A percentile compares a stretch with the other conserved stretches of the same genome.
phyloP scores from a whole-genome alignment of 1,140 invertebrate species.

The Chelonus insularis region DNA sequence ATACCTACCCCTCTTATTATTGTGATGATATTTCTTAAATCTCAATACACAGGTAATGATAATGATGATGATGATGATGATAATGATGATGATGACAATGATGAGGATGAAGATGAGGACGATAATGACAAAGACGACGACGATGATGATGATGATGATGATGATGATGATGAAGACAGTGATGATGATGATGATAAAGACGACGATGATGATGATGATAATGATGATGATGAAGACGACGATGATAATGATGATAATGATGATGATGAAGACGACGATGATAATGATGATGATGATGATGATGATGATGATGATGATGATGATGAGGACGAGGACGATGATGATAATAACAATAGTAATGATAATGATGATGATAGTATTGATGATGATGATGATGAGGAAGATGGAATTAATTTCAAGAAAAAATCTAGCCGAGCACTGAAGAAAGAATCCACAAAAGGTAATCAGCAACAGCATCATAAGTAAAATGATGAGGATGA shows the following conservation, averaged over 20 bases:
- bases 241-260: constrained; percentile 37
- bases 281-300: constrained; percentile 36
- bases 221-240: constrained; percentile 38
- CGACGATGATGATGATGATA: constrained; percentile 36
- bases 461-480: constrained; percentile 43
- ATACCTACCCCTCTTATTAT: no score
- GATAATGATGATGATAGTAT: constrained; percentile 48
- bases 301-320: constrained; percentile 36
- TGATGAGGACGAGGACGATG: constrained; percentile 36
- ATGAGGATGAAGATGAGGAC: constrained; percentile 49
- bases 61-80: constrained; percentile 56
- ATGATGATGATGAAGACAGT: constrained; percentile 36
- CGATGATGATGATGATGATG: constrained; percentile 38
- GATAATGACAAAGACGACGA: constrained; percentile 50
- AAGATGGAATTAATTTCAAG: constrained; percentile 34
- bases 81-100: constrained; percentile 41
- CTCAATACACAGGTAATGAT: constrained; percentile 56
- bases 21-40: constrained; percentile 37
- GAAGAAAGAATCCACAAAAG: constrained; percentile 50
- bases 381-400: constrained; percentile 40
- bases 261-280: constrained; percentile 38
- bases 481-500: constrained; percentile 1
- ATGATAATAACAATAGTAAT: constrained; percentile 56
- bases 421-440: constrained; percentile 41
- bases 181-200: constrained; percentile 39